phyloP scores from a whole-genome alignment of 1,140 invertebrate genomes.

The Brachionus plicatilis region DNA sequence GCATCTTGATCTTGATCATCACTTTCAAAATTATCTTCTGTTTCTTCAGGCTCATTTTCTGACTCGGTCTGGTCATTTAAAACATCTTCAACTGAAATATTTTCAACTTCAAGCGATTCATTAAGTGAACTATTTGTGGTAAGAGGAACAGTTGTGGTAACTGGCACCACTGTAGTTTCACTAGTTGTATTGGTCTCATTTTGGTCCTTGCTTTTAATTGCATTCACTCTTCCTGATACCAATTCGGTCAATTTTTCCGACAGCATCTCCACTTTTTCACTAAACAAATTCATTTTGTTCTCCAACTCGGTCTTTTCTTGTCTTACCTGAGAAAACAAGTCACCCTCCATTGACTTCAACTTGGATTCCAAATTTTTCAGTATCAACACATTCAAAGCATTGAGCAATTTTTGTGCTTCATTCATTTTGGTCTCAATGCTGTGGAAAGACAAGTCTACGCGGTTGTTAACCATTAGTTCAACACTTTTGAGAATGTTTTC shows the following conservation, averaged over 20 bases:
- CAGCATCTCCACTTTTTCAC: neutral
- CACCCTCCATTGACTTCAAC: neutral
- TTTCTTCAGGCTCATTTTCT: neutral
- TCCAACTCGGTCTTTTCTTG: neutral
- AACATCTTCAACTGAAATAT: neutral
- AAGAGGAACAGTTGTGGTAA: neutral
- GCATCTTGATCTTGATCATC: neutral
- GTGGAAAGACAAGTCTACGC: neutral
- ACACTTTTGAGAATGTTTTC: neutral
- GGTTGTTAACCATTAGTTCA: neutral
- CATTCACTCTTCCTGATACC: neutral
- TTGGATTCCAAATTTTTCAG: neutral
- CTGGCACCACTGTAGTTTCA: neutral
- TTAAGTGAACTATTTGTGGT: neutral
- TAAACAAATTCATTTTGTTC: neutral
- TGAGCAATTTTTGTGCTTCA: neutral
- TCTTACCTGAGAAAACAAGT: neutral
- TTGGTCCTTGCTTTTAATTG: neutral
- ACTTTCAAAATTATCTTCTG: neutral
- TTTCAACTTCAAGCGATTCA: neutral
- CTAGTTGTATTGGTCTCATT: neutral
- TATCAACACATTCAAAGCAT: neutral
- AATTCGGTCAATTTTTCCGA: neutral
- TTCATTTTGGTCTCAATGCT: conserved; percentile 4
- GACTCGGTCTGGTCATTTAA: neutral